Evolutionary conservation across 2,888 invertebrate genomes (phyloP).

Genomic region (Chloroclysta siterata): DNA sequence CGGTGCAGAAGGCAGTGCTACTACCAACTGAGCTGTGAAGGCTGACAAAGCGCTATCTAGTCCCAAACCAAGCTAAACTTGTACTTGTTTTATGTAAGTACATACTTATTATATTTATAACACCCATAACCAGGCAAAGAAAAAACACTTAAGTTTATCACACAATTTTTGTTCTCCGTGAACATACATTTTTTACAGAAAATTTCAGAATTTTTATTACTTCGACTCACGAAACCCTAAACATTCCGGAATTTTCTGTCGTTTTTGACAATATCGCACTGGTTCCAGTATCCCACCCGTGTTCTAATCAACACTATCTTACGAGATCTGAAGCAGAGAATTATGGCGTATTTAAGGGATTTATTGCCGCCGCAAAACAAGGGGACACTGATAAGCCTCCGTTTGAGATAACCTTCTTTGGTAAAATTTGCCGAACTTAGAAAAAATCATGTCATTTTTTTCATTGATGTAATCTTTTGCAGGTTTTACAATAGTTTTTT

Average conservation of each 20-base stretch:
- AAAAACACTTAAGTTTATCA: no score
- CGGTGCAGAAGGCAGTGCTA: no score
- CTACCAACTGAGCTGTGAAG: no score
- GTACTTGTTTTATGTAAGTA: no score
- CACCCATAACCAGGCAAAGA: no score
- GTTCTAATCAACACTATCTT: slow-evolving; percentile 80
- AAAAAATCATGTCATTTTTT: slow-evolving; percentile 34
- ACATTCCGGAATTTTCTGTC: slow-evolving; percentile 13
- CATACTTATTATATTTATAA: no score
- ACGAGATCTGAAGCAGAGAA: slow-evolving; percentile 77
- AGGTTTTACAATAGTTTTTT: neutral
- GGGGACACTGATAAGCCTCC: slow-evolving; percentile 70
- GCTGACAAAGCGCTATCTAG: no score
- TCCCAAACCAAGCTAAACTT: no score
- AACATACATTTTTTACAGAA: no score
- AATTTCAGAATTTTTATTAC: no score
- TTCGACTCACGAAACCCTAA: neutral
- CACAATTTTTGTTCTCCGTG: no score
- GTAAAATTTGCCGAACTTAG: slow-evolving; percentile 59
- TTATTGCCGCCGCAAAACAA: slow-evolving; percentile 77
- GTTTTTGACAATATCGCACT: slow-evolving; percentile 33
- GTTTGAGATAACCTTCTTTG: slow-evolving; percentile 71
- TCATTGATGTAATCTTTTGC: slow-evolving; percentile 16
- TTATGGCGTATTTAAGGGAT: slow-evolving; percentile 82
- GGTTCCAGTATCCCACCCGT: slow-evolving; percentile 69